phyloP scores from a whole-genome alignment of 64 coral and sea anemone species.

The Pocillopora verrucosa region DNA sequence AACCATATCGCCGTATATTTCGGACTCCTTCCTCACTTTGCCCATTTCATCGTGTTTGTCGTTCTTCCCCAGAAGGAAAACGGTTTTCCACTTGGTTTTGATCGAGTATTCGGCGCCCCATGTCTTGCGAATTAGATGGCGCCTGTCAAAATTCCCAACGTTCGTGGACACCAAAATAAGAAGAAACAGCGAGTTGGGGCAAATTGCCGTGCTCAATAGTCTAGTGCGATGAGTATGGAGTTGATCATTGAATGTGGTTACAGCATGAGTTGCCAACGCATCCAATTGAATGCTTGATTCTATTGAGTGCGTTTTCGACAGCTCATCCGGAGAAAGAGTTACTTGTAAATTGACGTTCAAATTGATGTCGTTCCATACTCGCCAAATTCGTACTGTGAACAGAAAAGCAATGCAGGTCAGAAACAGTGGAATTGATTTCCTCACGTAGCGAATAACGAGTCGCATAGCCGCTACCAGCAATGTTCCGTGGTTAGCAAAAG shows the following conservation, averaged over 20 bases:
- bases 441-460: constrained; percentile 15
- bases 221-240: constrained; percentile 37
- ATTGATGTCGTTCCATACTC: constrained; percentile 34
- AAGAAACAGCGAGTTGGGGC: constrained; percentile 35
- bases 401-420: constrained; percentile 28
- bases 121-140: constrained; percentile 68
- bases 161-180: constrained; percentile 72
- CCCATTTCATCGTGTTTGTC: constrained; percentile 55
- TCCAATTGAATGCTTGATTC: not conserved
- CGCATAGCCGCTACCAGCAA: not conserved
- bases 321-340: not conserved
- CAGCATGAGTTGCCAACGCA: not conserved
- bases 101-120: constrained; percentile 64
- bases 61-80: constrained; percentile 58
- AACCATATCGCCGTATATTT: constrained; percentile 69
- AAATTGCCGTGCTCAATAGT: constrained; percentile 26
- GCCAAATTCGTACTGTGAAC: constrained; percentile 25
- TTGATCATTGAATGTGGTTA: not conserved
- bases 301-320: not conserved
- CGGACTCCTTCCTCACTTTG: constrained; percentile 7
- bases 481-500: not conserved
- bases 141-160: constrained; percentile 56
- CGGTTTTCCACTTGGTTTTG: constrained; percentile 52
- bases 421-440: constrained; percentile 18
- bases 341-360: not conserved